phyloP scores from a whole-genome alignment of 2,113 vertebrate genomes.

The Sinocyclocheilus maitianheensis region DNA sequence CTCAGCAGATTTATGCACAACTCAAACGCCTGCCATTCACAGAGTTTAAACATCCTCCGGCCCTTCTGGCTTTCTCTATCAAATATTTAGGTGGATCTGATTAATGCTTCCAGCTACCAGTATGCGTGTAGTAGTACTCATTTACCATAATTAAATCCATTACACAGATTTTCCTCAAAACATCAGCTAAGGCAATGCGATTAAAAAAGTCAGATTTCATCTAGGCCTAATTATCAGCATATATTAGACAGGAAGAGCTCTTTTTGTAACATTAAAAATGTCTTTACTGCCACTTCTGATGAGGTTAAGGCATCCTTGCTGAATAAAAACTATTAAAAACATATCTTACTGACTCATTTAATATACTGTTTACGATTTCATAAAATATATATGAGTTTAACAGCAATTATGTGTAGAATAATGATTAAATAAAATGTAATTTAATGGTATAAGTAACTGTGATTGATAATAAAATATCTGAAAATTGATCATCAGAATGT shows the following conservation, averaged over 20 bases:
- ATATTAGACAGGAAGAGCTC: too few species aligned
- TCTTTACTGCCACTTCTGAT: not conserved
- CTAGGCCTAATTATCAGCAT: too few species aligned
- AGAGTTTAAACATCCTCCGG: not conserved
- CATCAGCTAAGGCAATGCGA: too few species aligned
- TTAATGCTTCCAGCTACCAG: not conserved
- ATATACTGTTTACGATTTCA: not conserved
- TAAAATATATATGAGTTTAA: not conserved
- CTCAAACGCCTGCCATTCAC: slow-evolving; percentile 14
- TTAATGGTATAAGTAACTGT: not conserved
- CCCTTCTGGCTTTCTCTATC: not conserved
- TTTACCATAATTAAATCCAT: not conserved
- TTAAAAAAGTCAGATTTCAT: too few species aligned
- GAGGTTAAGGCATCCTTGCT: not conserved
- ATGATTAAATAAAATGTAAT: not conserved
- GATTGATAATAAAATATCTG: not conserved
- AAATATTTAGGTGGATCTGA: slow-evolving; percentile 5
- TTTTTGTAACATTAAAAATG: not conserved
- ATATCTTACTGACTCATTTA: not conserved
- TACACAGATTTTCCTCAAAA: not conserved
- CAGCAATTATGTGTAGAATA: not conserved
- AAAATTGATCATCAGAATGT: too few species aligned
- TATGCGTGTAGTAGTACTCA: not conserved
- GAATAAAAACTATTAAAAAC: not conserved
- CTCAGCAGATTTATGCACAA: not conserved